Conservation (phyloP, 2,888 invertebrate genomes). For the Pammene aurita region DNA sequence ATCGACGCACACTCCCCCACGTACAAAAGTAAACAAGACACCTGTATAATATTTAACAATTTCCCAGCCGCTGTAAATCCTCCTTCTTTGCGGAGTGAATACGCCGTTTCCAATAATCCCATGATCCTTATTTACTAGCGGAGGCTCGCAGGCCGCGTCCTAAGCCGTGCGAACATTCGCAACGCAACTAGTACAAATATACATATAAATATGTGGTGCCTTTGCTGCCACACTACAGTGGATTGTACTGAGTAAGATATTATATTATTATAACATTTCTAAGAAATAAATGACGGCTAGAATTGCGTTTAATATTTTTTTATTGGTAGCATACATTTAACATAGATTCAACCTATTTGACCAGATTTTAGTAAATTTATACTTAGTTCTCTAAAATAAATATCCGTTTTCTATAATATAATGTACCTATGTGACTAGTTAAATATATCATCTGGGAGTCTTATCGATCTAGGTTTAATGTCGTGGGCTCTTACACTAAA, state of each 20-base stretch:
- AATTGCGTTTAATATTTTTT: too few relatives aligned
- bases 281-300: too few relatives aligned
- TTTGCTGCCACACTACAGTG: slow-evolving; percentile 10
- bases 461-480: too few relatives aligned
- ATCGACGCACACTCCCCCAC: slow-evolving; percentile 25
- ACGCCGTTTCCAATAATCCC: slow-evolving; percentile 69
- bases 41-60: slow-evolving; percentile 46
- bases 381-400: too few relatives aligned
- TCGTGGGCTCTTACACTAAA: too few relatives aligned
- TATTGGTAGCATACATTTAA: too few relatives aligned
- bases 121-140: slow-evolving; percentile 76
- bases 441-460: too few relatives aligned
- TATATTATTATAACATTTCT: too few relatives aligned
- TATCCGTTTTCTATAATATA: too few relatives aligned
- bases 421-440: too few relatives aligned
- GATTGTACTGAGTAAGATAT: not conserved
- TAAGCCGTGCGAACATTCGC: slow-evolving; percentile 45
- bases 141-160: slow-evolving; percentile 53
- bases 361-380: too few relatives aligned
- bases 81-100: slow-evolving; percentile 62
- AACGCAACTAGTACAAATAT: slow-evolving; percentile 36
- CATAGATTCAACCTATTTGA: too few relatives aligned
- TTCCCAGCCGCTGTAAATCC: slow-evolving; percentile 54
- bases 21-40: slow-evolving; percentile 33
- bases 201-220: slow-evolving; percentile 43